These are phyloP conservation scores for Chrysocyon brachyurus DNA, from an alignment of 2,797 vertebrate genomes.

Conservation along the genomic window DNA sequence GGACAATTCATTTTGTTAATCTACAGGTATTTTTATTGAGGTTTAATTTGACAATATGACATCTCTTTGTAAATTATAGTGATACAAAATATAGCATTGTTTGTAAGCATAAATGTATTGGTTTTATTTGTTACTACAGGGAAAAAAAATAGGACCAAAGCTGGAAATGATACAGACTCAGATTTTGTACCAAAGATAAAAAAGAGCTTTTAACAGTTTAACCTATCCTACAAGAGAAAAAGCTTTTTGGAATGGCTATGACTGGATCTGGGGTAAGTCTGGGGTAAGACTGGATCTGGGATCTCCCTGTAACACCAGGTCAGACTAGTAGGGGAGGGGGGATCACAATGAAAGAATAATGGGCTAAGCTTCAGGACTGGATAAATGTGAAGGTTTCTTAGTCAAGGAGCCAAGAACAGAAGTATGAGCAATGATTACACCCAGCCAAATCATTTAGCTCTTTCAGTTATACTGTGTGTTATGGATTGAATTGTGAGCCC, in stretches of 20 bases:
- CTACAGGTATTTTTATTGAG: background rate
- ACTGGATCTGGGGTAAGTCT: background rate
- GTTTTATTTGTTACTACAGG: background rate
- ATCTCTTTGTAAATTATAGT: background rate
- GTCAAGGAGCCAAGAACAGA: background rate
- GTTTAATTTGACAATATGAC: slow-evolving; percentile 2
- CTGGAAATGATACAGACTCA: background rate
- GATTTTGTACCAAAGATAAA: slow-evolving; percentile 6
- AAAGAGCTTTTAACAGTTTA: background rate
- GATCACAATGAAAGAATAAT: background rate
- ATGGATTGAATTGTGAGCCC: background rate
- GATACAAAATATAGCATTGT: background rate
- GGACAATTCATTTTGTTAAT: background rate
- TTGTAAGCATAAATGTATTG: background rate
- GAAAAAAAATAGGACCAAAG: background rate
- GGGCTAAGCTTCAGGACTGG: background rate
- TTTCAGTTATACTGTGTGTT: background rate
- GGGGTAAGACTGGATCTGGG: background rate
- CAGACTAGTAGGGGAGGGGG: background rate
- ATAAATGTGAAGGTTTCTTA: background rate
- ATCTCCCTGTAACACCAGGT: background rate
- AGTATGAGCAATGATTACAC: background rate
- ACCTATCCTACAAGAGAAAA: background rate
- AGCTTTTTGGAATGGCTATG: background rate
- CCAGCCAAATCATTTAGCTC: background rate